A percentile compares a stretch with the other conserved stretches of the same genome.
These are phyloP conservation scores for Pollenia griseotomentosa DNA, from an alignment of 2,888 invertebrate genomes.

Conservation along the genomic window DNA sequence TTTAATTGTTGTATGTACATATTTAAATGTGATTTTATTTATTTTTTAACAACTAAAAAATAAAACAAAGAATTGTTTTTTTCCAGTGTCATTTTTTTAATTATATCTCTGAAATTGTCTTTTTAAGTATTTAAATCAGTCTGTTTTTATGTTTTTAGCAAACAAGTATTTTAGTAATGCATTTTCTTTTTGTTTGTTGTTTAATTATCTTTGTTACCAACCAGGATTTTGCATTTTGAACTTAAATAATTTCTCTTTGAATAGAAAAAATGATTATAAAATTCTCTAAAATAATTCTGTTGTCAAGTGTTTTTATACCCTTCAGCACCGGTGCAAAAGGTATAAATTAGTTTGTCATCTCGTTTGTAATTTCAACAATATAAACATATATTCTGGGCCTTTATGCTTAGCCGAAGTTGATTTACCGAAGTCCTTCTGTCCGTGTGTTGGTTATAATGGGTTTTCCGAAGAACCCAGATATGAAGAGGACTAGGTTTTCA, in stretches of 20 bases:
- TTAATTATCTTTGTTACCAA: not conserved
- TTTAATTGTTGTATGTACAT: slow-evolving; percentile 26
- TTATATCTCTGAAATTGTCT: slow-evolving; percentile 19
- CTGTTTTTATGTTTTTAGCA: not conserved
- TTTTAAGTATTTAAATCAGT: slow-evolving; percentile 14
- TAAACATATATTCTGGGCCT: too few species aligned
- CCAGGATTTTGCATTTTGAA: not conserved
- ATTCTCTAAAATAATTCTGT: too few species aligned
- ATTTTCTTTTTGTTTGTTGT: not conserved
- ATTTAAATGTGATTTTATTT: slow-evolving; percentile 55
- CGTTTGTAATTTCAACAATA: too few species aligned
- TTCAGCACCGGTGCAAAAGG: too few species aligned
- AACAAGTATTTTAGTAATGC: slow-evolving; percentile 26
- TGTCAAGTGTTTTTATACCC: too few species aligned
- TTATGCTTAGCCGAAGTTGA: too few species aligned
- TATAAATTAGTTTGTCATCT: too few species aligned
- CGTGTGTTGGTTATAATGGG: too few species aligned
- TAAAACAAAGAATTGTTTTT: slow-evolving; percentile 44
- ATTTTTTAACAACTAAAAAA: slow-evolving; percentile 22
- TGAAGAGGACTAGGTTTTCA: too few species aligned
- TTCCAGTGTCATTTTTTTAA: not conserved
- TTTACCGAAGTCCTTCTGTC: too few species aligned
- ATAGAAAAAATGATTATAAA: not conserved
- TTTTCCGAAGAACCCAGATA: too few species aligned
- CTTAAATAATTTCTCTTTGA: not conserved